Percentiles rank a stretch among this genome's conserved stretches.
These are phyloP conservation scores for Cardinalis cardinalis DNA, from an alignment of 2,113 vertebrate genomes.

Conservation along the genomic window DNA sequence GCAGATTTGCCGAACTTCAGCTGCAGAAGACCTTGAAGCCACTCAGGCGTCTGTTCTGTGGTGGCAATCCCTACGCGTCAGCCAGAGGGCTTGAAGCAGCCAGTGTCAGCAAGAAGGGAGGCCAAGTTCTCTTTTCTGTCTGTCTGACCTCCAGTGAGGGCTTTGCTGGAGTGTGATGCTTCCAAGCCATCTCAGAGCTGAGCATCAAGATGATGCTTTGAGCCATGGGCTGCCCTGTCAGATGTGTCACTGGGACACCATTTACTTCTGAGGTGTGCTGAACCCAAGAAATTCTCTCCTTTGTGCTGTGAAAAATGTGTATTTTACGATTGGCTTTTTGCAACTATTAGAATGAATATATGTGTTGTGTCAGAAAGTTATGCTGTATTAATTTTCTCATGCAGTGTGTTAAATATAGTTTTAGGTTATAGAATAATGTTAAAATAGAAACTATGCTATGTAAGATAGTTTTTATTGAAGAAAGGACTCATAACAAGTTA, in stretches of 20 bases:
- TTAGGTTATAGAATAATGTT: too few relatives aligned
- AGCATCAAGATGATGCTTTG: background rate
- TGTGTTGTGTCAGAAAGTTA: too few relatives aligned
- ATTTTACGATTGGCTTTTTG: too few relatives aligned
- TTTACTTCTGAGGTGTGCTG: background rate
- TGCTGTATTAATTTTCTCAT: too few relatives aligned
- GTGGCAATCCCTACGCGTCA: background rate
- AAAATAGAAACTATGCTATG: too few relatives aligned
- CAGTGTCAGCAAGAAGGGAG: background rate
- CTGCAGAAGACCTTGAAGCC: background rate
- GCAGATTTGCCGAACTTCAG: background rate
- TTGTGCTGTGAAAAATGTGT: too few relatives aligned
- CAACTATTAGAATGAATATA: too few relatives aligned
- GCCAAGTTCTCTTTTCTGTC: background rate
- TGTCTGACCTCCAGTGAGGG: background rate
- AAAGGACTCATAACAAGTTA: rapidly evolving
- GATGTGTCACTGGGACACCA: too few relatives aligned
- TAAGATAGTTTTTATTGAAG: too few relatives aligned
- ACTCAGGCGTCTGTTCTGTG: background rate
- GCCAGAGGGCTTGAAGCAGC: background rate
- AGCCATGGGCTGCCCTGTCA: background rate
- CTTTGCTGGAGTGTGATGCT: background rate
- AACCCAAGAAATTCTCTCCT: background rate
- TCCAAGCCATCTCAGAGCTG: background rate
- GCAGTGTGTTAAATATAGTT: too few relatives aligned